Evolutionary conservation across 2,113 vertebrate genomes (phyloP), one percentile per base, ranked within the genome.

Genomic region (Trichechus manatus): DNA sequence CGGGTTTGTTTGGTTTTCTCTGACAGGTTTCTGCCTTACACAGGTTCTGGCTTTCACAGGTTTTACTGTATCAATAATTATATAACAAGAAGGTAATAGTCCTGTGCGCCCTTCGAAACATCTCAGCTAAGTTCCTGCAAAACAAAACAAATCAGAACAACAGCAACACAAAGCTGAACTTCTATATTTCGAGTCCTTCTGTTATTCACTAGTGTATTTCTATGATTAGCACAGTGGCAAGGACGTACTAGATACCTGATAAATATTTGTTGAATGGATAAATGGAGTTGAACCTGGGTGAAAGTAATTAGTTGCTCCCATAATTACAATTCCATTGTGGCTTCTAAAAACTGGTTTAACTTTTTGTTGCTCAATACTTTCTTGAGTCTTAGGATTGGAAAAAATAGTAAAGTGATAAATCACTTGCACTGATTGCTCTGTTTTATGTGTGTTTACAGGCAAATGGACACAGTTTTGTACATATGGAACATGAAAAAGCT

Each of bases 381-480:
- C 17, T 84, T 39, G 53, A 78, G 25, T 83, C 23, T 59, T 72
- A 13, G 17, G 17, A 63, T 84, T 47, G 78, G 53, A 93, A 95
- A 56, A 6, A 66, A 22, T 68, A 66, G 77, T 13, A 59, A 81
- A 72, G 0, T 0, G 11, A 50, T 47, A 79, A 85, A 29, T 0
- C 0, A 2, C 33, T 92, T 95, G 39, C 44, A 64, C 17, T 85
- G 85, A 89, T 92, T 78, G 53, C 68, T 89, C 93, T 98, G 96
- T 97, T 98, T 97, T 96, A 83, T 98, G 98, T 99, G 98, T 99
- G 79, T 99, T 97, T 99, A 86, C 99, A 99, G 99, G 99, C 99
- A 93, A 99, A 99, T 10, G 99, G 99, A 98, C 99, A 99, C 99
- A 99, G 99, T 99, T 99, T 99, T 99, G 99, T 99, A 98, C 99